These are phyloP conservation scores for Mechanitis messenoides DNA, from an alignment of 2,888 invertebrate genomes.

Conservation along the genomic window DNA sequence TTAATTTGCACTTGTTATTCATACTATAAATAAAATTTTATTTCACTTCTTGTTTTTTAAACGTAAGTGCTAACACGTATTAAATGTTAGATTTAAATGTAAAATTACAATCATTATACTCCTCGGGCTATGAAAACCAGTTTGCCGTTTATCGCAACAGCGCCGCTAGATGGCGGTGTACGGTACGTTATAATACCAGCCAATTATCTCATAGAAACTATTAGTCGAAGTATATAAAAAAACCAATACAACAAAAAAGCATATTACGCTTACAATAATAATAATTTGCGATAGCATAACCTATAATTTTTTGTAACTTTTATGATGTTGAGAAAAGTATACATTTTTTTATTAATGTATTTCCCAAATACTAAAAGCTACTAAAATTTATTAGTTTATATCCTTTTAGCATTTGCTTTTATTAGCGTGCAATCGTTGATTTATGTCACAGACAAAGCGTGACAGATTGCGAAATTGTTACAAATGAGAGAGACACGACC, in stretches of 20 bases:
- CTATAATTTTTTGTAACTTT: too few relatives aligned
- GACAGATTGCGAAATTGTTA: slow-evolving; percentile 70
- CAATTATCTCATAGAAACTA: too few relatives aligned
- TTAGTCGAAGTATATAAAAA: too few relatives aligned
- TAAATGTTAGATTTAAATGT: not conserved
- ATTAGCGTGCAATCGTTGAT: slow-evolving; percentile 31
- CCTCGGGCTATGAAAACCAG: slow-evolving; percentile 27
- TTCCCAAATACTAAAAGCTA: too few relatives aligned
- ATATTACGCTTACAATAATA: too few relatives aligned
- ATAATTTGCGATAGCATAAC: too few relatives aligned
- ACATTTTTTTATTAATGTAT: too few relatives aligned
- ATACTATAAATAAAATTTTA: not conserved
- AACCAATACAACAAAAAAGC: too few relatives aligned
- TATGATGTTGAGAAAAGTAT: too few relatives aligned
- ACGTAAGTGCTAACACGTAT: not conserved
- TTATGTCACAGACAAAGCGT: slow-evolving; percentile 44
- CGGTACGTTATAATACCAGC: too few relatives aligned
- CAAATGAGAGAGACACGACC: slow-evolving; percentile 64
- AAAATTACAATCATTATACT: slow-evolving; percentile 7
- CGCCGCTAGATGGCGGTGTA: slow-evolving; percentile 58
- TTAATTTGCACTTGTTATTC: too few relatives aligned
- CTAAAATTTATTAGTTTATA: slow-evolving; percentile 6
- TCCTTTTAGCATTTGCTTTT: slow-evolving; percentile 33
- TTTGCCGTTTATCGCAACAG: slow-evolving; percentile 35
- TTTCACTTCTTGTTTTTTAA: not conserved